These are phyloP conservation scores for Monomorium pharaonis DNA, from an alignment of 1,140 invertebrate genomes.

Conservation along the genomic window DNA sequence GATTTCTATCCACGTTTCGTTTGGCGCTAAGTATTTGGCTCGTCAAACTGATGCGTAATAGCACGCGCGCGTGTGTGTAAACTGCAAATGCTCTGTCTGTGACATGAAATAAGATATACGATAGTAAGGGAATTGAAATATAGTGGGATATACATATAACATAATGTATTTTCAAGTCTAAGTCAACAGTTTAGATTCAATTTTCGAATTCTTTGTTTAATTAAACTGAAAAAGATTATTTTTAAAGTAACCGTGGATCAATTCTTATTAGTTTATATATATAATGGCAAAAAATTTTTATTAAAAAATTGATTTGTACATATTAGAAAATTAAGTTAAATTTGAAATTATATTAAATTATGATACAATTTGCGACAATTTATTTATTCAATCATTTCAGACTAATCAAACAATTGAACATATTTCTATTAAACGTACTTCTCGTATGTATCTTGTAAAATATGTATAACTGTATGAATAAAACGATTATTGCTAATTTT, in stretches of 20 bases:
- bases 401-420: too few relatives aligned
- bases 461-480: too few relatives aligned
- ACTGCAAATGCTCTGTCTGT: background rate
- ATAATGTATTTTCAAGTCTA: background rate
- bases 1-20: constrained; percentile 17
- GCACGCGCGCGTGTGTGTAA: constrained; percentile 13
- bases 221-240: background rate
- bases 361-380: too few relatives aligned
- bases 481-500: too few relatives aligned
- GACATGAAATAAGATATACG: constrained; percentile 22
- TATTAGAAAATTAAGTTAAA: too few relatives aligned
- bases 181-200: background rate
- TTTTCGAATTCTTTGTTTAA: background rate
- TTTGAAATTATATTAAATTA: too few relatives aligned
- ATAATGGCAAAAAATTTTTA: too few relatives aligned
- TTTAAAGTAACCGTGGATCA: background rate
- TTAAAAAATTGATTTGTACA: too few relatives aligned
- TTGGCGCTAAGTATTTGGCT: constrained; percentile 49
- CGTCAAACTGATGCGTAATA: constrained; percentile 38
- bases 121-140: background rate
- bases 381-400: too few relatives aligned
- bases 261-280: background rate
- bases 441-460: too few relatives aligned
- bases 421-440: too few relatives aligned
- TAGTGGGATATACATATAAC: too few relatives aligned